Evolutionary conservation across 2,113 vertebrate genomes (phyloP), one percentile per base, ranked within the genome.

Genomic region (Pteruthius melanotis): DNA sequence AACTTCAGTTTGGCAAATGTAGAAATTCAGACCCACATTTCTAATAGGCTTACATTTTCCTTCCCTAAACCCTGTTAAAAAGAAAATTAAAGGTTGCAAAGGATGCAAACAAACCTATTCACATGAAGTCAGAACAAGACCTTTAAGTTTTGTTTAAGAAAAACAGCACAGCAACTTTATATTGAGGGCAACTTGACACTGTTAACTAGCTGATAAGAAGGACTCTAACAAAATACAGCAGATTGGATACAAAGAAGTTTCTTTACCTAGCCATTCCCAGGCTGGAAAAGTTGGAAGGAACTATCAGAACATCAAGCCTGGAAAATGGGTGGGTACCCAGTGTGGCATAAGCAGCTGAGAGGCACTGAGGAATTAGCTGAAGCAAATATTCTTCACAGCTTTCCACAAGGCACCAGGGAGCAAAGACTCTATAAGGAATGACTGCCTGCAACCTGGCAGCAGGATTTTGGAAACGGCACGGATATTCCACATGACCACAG

Each of bases 181-280:
- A 91, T 20, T 49, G 30, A 83, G 20, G 70, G 37, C 21, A 95
- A 59, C 33, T 37, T 50, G 35, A 87, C 16, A 59, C 6, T 35
- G 57, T 61, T 71, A 81, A 70, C 47, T 42, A 87, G 19, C 8
- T 70, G 52, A n/a, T n/a, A 52, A 93, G 70, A 78, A 81, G 31
- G 6, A 49, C 11, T 31, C 42, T n/a, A 84, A 75, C 4, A 85
- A 76, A 89, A 93, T 28, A 78, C 3, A 54, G 39, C 23, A 76
- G 10, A 69, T 16, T 7, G 53, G 18, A 69, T 23, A 79, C 4
- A 26, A 68, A 16, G 21, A 80, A 64, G 9, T 91, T 89, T 90
- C 60, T 85, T 88, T 99, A 99, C 99, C 99, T 99, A 97, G 99
- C 99, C 99, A 99, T 99, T 95, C 99, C 99, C 68, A 99, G 98